These are phyloP conservation scores for Scortum barcoo DNA, from an alignment of 2,113 vertebrate species.

Conservation along the genomic window DNA sequence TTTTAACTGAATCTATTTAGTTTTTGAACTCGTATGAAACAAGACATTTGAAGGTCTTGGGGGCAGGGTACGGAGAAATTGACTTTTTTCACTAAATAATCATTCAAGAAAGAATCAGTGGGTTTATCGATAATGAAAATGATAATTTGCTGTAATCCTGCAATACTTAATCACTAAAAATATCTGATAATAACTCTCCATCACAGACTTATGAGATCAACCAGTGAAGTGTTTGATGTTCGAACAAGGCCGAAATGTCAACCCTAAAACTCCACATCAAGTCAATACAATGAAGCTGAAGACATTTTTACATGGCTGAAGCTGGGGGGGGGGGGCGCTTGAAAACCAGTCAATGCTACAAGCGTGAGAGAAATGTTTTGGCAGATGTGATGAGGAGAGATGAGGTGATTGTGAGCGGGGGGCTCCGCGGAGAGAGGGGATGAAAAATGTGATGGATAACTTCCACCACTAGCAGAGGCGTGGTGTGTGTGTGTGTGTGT, in stretches of 20 bases:
- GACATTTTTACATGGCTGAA: conserved; percentile 15
- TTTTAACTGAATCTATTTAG: too few relatives aligned
- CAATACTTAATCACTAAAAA: too few relatives aligned
- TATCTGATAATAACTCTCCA: too few relatives aligned
- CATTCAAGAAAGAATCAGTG: too few relatives aligned
- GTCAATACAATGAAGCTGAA: conserved; percentile 37
- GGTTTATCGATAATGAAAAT: too few relatives aligned
- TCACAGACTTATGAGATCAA: neutral
- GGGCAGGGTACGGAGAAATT: too few relatives aligned
- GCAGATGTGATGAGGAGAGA: conserved; percentile 74
- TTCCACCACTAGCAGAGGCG: conserved; percentile 59
- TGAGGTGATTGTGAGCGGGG: conserved; percentile 72
- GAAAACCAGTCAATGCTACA: conserved; percentile 34
- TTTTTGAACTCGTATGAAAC: too few relatives aligned
- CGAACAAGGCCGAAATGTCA: neutral
- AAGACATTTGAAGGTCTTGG: too few relatives aligned
- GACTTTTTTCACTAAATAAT: too few relatives aligned
- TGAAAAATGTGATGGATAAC: conserved; percentile 77
- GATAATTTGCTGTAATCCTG: too few relatives aligned
- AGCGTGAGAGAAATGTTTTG: conserved; percentile 76
- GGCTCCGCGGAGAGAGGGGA: conserved; percentile 53
- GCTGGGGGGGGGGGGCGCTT: conserved; percentile 20
- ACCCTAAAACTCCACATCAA: conserved; percentile 22
- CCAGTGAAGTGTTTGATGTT: neutral
- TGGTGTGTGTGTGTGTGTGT: conserved; percentile 27